Evolutionary conservation across 2,888 invertebrate genomes (phyloP), one percentile per base, ranked within the genome.

Genomic region (Amitus sp.): DNA sequence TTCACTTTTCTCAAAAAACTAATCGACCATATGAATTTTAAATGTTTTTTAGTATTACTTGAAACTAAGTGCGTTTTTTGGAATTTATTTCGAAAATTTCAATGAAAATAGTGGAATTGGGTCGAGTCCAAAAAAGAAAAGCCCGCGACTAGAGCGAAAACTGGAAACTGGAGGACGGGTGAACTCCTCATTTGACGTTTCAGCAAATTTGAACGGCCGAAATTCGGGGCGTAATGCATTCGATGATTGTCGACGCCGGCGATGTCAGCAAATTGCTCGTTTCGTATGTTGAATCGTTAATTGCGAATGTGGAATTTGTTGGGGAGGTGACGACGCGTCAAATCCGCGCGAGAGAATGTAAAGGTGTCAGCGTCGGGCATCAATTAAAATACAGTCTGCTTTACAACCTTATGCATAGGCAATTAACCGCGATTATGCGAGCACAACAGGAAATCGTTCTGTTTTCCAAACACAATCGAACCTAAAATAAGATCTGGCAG

Each of bases 321-420:
- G 64, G 42, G 58, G 46, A 62, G 59, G 64, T 52, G 66, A 57
- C 55, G 64, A 66, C 64, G 39, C 57, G 51, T 67, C 57, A 47
- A 67, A 67, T 59, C 60, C 50, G 20, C 65, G 48, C 60, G 12
- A 37, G 30, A 12, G 54, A 53, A 54, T 64, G 60, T 66, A 64
- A 66, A 66, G 62, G 64, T 66, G 66, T 64, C 66, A 66, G 51
- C 66, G 54, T 59, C 56, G 57, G 57, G 62, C 62, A 64, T 64
- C 54, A 66, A 66, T 66, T 64, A 64, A 64, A 66, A 59, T 60
- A 40, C 37, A 27, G 47, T 18, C 50, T 28, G 58, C 50, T n/a
- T n/a, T 42, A 53, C 47, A 33, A 17, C 43, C 39, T 6, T 18
- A 33, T 27, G 47, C 33, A 33, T 33, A 13, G 12, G 45, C 10